Percentiles rank a stretch among this genome's conserved stretches.
phyloP scores from a whole-genome alignment of 2,797 vertebrate genomes.

The Choloepus didactylus region DNA sequence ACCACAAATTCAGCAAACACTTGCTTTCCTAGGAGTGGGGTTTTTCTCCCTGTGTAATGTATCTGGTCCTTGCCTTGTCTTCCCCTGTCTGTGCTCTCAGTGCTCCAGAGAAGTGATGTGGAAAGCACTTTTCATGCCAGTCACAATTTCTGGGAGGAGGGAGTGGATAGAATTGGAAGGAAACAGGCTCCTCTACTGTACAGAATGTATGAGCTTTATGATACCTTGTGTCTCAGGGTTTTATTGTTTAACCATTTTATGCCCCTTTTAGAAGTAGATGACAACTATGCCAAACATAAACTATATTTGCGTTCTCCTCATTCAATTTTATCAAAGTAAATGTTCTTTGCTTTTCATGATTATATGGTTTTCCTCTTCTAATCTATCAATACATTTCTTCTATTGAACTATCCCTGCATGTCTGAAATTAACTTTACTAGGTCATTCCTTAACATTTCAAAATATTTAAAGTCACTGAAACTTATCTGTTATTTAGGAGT shows the following conservation, averaged over 20 bases:
- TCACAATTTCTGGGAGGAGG: not conserved
- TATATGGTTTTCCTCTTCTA: conserved; percentile 10
- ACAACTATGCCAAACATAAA: not conserved
- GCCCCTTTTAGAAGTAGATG: not conserved
- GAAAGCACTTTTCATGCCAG: not conserved
- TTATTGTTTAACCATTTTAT: conserved; percentile 14
- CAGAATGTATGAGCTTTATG: not conserved
- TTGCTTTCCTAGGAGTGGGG: not conserved
- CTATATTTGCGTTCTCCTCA: not conserved
- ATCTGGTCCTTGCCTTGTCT: not conserved
- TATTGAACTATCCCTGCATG: conserved; percentile 53
- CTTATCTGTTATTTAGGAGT: conserved; percentile 33
- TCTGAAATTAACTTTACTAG: conserved; percentile 46
- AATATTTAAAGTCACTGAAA: conserved; percentile 48
- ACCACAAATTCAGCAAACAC: not conserved
- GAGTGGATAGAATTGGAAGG: not conserved
- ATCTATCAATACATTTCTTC: conserved; percentile 39
- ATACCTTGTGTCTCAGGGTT: not conserved
- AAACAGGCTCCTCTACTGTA: not conserved
- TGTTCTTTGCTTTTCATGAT: not conserved
- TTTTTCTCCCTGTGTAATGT: not conserved
- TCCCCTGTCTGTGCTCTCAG: not conserved
- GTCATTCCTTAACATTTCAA: conserved; percentile 61
- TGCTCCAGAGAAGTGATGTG: not conserved
- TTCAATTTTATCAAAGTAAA: conserved; percentile 23